Base-by-base conservation (phyloP, 2,113 vertebrate species). In the Lanius ludovicianus region DNA sequence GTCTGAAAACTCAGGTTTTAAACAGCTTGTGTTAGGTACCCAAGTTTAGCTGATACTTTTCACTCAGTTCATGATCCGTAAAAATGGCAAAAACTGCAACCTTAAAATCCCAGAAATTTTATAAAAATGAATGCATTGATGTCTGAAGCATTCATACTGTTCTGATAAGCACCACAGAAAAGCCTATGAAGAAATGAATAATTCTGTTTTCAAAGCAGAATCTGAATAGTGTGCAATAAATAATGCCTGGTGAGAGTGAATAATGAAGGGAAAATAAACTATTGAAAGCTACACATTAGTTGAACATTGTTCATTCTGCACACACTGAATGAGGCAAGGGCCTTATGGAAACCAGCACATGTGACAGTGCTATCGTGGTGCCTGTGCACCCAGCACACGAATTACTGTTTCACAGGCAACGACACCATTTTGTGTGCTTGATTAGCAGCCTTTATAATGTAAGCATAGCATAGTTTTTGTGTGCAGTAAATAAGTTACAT, bases 121-220 rank as follows among this genome's bases (percentile, higher is more conserved):
- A 70, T 84, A 77, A 92, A 93, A 93, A 81, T 1, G 31, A 87
- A 83, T 44, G 44, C 80, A 90, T 50, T 86, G 65, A 69, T 59
- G 77, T 84, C 69, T 78, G 81, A 87, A 70, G 80, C 60, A 52
- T 84, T 95, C 87, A 78, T 42, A 56, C 33, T 60, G 13, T 78
- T 95, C 86, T 79, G 69, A 91, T 91, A 86, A 89, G 89, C 84
- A 91, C 56, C 28, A 60, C 83, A 81, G 89, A 93, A 92, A 84
- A 95, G 83, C 90, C 93, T 30, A 79, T 68, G 91, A 90, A 93
- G 89, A 96, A 95, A 91, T 89, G 91, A 95, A 84, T 94, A 95
- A 97, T 94, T 92, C 83, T 91, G 86, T 96, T 96, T 97, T 89
- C 94, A 91, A 94, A 89, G 94, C 89, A 79, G 84, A 89, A 92